Evolutionary conservation across 2,888 invertebrate genomes (phyloP).

Genomic region (Ochropacha duplaris): DNA sequence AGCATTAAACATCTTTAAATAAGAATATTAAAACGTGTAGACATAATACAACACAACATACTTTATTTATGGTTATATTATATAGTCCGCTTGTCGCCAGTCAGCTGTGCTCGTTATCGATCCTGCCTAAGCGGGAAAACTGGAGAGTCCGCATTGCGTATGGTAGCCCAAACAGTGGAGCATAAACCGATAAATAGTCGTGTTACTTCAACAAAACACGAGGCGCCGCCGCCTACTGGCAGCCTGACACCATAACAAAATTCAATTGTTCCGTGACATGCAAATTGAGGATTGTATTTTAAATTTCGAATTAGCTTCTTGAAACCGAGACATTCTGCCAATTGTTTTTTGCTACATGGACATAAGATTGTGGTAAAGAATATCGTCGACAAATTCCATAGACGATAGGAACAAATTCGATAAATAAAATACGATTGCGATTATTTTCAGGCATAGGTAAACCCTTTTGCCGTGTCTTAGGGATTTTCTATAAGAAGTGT

Average conservation of each 20-base stretch:
- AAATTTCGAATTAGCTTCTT: neutral
- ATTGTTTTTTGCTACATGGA: neutral
- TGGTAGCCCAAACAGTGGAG: slow-evolving; percentile 4
- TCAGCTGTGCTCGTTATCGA: slow-evolving; percentile 55
- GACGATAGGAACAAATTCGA: too few species aligned
- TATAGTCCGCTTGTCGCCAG: slow-evolving; percentile 20
- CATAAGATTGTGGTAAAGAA: neutral
- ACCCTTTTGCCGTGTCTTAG: too few species aligned
- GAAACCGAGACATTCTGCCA: neutral
- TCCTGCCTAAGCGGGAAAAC: slow-evolving; percentile 31
- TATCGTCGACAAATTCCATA: too few species aligned
- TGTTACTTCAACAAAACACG: slow-evolving; percentile 30
- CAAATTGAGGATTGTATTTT: slow-evolving; percentile 15
- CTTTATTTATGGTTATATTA: neutral
- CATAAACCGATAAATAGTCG: slow-evolving; percentile 7
- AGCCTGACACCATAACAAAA: slow-evolving; percentile 1
- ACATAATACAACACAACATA: too few species aligned
- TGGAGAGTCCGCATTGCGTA: slow-evolving; percentile 16
- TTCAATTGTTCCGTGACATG: slow-evolving; percentile 9
- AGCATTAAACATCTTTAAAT: too few species aligned
- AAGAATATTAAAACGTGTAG: too few species aligned
- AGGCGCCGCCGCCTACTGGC: slow-evolving; percentile 21
- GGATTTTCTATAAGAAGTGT: too few species aligned
- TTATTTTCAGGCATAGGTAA: too few species aligned
- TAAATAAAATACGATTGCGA: too few species aligned